Percentiles rank a stretch among this genome's conserved stretches.
phyloP scores from a whole-genome alignment of 2,113 vertebrate species.

The Scomber scombrus region DNA sequence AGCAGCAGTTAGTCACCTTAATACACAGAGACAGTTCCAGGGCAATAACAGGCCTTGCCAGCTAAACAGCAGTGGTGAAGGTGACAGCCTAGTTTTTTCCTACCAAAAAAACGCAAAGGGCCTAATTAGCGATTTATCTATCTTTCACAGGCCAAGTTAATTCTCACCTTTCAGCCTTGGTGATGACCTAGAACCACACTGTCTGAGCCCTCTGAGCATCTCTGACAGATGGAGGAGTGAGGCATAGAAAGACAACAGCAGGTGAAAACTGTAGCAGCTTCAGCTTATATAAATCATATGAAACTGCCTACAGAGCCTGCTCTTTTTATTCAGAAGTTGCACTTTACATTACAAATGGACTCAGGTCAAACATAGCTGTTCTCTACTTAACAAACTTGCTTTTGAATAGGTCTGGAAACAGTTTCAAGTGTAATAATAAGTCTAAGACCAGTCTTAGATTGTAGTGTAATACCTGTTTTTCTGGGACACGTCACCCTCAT shows the following conservation, averaged over 20 bases:
- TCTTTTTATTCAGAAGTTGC: not conserved
- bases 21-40: slow-evolving; percentile 65
- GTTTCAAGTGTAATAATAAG: not conserved
- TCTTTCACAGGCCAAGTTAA: slow-evolving; percentile 55
- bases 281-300: slow-evolving; percentile 11
- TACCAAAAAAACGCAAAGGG: slow-evolving; percentile 57
- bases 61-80: slow-evolving; percentile 34
- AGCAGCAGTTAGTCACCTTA: slow-evolving; percentile 51
- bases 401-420: slow-evolving; percentile 5
- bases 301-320: not conserved
- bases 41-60: slow-evolving; percentile 48
- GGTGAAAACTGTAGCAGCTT: slow-evolving; percentile 12
- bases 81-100: slow-evolving; percentile 22
- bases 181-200: slow-evolving; percentile 52
- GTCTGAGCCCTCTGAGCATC: slow-evolving; percentile 32
- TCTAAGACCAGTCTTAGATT: not conserved
- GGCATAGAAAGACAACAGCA: slow-evolving; percentile 21
- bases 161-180: slow-evolving; percentile 66
- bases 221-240: slow-evolving; percentile 60
- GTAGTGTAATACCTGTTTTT: slow-evolving; percentile 88
- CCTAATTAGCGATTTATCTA: slow-evolving; percentile 66
- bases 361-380: not conserved
- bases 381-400: not conserved
- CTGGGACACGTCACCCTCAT: slow-evolving; percentile 95
- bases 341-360: slow-evolving; percentile 4